Base-by-base conservation (phyloP, 2,888 invertebrate species). In the Limenitis camilla region DNA sequence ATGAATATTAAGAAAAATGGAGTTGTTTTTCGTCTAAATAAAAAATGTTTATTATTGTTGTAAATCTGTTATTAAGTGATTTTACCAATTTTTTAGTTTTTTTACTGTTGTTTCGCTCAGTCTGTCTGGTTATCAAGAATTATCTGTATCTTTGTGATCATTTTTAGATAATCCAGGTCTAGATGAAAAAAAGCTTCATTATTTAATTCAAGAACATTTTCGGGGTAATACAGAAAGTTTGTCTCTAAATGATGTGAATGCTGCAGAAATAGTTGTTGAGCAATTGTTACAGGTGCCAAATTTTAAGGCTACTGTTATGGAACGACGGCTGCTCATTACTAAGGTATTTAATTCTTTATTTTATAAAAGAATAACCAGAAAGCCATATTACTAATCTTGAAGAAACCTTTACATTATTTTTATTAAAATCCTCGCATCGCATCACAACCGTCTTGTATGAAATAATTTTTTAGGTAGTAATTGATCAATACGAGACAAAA, bases 201-300 rank as follows among this genome's bases (percentile, higher is more conserved):
- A 53, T 5, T 60, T 80, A 1, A 58, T 80, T 10, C 65, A 68
- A 31, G 55, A 66, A 31, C 64, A 66, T 2, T 47, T 74, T 5
- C 61, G 61, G 28, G 61, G 61, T 6, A 55, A 55, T 6, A 52
- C 52, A 4, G 52, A 54, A 2, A 53, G 49, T 6, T 65, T 64
- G 33, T 63, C 54, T 3, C 56, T 58, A 1, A 70, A 70, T 10
- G 76, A 78, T 41, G 56, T 76, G 0, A 52, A 65, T 1, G 65
- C 70, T 0, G 76, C 76, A 0, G 65, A 73, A 11, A 63, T 60
- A 0, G 68, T 77, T 3, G 63, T 81, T 6, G 49, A 58, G 2
- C 77, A 78, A 31, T 55, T 81, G 29, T 56, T 75, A 6, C 68
- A 72, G 56, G 68, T 78, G 32, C 71, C 76, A 0, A 68, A 71